Base-by-base conservation (phyloP, 1,140 invertebrate genomes). In the Rhizoglyphus robini region DNA sequence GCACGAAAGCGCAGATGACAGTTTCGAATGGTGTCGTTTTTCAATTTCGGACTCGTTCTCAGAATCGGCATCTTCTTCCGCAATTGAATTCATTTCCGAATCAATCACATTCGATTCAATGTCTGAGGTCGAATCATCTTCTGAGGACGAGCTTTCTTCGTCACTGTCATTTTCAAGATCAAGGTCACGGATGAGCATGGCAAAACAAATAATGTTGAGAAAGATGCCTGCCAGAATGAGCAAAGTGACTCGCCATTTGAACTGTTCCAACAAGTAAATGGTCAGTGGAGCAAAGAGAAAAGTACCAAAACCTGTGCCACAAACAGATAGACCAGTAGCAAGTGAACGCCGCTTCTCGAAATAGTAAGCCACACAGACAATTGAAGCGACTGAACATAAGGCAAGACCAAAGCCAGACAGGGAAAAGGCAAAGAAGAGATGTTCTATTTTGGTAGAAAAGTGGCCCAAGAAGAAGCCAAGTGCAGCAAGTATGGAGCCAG, bases 321-420 rank as follows among this genome's bases (percentile, higher is more conserved):
- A 92, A 0, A 94, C 90, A 0, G 90, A 88, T 27, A 96, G 79
- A 0, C 93, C 93, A 0, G 91, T 96, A 0, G 93, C 93, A 48
- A 96, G 82, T 0, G 90, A 93, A 58, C 92, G 78, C 71, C 83
- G 86, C 70, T 88, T 88, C 70, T 96, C 92, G 74, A 97, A 97
- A 74, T 96, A 97, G 73, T 93, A 94, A 1, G 92, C 90, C 2
- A 97, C 92, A 69, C 92, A 90, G 0, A 96, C 92, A 1, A 90
- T 87, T 0, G 88, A 87, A 1, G 90, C 86, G 1, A 94, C 88
- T 70, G 79, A 80, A 66, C 77, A 78, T 11, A 80, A 72, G 11
- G 79, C 76, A 46, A 81, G 72, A 4, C 79, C 78, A 63, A 76
- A 74, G 15, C 78, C 77, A 20, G 76, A 72, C n/a, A 79, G 64